Evolutionary conservation across 2,797 vertebrate genomes (phyloP), one percentile per base, ranked within the genome.

Genomic region (Ctenosaura bakeri): DNA sequence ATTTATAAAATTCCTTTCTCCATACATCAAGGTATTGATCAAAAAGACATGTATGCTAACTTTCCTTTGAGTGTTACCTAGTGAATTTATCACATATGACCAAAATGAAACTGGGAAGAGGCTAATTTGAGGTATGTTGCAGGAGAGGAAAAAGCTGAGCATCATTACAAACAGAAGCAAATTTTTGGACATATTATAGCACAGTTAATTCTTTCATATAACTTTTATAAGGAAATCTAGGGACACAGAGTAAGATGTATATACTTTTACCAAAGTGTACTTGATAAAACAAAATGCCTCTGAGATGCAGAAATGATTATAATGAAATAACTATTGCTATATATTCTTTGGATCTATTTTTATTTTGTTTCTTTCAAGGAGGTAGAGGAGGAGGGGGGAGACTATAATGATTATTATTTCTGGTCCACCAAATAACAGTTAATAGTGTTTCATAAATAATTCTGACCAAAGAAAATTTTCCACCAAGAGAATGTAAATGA

Each of bases 341-440:
- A 86, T 92, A 26, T 38, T 20, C 6, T 78, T 66, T 92, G 83
- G 69, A 38, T 2, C 78, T 77, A 86, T n/a, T 16, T 87, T 91
- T 59, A 87, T 12, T 62, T 24, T 22, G 35, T 62, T 9, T 59
- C 26, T 29, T 83, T 29, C 24, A 14, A 59, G 46, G 26, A 66
- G 29, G 22, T 29, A 66, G 64, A 62, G 52, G 9, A 52, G 52
- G 52, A 56, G 56, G n/a, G 14, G 18, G 13, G 14, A 59, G 56
- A 59, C 14, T 59, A 59, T 59, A 4, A 59, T 59, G 3, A 50
- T 66, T 14, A 38, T 66, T n/a, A 42, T 56, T 85, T 26, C 1
- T 73, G 8, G 22, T 6, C 84, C 92, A 9, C 24, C 89, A 0
- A 52, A 13, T 85, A 32, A n/a, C 74, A 18, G 0, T 0, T 87